Conservation (phyloP, 2,888 invertebrate species). For the Tubulanus polymorphus region DNA sequence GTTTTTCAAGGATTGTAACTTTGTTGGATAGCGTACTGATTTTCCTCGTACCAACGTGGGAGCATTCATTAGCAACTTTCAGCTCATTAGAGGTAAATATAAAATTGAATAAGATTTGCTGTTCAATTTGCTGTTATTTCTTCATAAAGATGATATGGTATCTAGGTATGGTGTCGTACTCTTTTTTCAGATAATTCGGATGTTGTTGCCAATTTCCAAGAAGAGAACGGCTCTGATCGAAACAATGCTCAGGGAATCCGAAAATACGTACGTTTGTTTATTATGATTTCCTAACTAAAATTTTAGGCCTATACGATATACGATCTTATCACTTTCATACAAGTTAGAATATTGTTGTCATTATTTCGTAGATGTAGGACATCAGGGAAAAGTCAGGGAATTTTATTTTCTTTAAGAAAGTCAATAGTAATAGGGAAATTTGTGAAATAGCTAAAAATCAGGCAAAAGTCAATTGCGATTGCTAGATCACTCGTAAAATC, state of each 20-base stretch:
- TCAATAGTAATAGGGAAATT: no score
- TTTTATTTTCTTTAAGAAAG: no score
- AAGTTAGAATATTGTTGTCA: no score
- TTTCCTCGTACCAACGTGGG: conserved; percentile 49
- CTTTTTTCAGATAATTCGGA: conserved; percentile 38
- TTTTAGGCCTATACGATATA: no score
- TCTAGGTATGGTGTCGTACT: neutral
- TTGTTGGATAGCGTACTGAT: conserved; percentile 48
- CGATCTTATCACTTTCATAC: no score
- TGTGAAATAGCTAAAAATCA: no score
- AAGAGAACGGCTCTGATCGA: conserved; percentile 44
- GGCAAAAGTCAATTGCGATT: no score
- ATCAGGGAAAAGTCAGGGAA: no score
- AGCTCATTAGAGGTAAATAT: conserved; percentile 37
- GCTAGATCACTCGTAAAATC: no score
- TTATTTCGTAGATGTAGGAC: no score
- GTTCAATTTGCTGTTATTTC: neutral
- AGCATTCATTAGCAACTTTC: conserved; percentile 42
- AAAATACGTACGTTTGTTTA: conserved; percentile 36
- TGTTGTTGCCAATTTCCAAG: conserved; percentile 46
- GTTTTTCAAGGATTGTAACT: conserved; percentile 45
- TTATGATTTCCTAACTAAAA: no score
- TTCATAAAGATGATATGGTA: neutral
- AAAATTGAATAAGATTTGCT: neutral
- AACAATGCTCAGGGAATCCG: conserved; percentile 45